These are phyloP conservation scores for Tamandua tetradactyla DNA, from an alignment of 2,797 vertebrate genomes.

Conservation along the genomic window DNA sequence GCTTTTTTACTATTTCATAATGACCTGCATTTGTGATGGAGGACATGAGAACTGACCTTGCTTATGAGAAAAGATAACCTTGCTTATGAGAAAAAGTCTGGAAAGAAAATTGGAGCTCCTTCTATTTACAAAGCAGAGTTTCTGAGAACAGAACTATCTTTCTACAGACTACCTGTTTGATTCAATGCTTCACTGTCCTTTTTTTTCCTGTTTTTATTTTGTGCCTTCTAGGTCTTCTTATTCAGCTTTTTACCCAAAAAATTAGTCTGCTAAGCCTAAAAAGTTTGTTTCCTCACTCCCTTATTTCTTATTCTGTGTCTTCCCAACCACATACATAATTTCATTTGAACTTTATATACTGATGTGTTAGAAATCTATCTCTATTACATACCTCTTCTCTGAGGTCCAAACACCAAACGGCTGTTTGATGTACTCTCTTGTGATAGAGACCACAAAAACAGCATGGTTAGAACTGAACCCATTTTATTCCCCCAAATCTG, in stretches of 20 bases:
- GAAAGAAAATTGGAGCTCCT: neutral
- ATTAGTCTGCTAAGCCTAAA: neutral
- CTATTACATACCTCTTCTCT: neutral
- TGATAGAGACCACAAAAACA: neutral
- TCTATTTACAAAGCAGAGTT: neutral
- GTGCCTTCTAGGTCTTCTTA: neutral
- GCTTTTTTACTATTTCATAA: neutral
- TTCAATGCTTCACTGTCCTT: neutral
- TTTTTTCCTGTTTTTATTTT: neutral
- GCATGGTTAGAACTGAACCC: neutral
- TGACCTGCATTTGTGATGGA: neutral
- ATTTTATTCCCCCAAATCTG: neutral
- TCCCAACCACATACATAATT: neutral
- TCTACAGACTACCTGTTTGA: neutral
- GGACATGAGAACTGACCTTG: no score
- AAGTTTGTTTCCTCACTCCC: no score
- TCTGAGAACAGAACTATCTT: neutral
- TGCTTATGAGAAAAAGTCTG: no score
- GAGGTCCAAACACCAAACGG: neutral
- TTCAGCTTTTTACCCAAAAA: neutral
- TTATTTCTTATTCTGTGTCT: no score
- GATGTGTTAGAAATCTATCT: neutral
- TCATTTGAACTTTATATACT: neutral
- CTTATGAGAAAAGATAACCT: neutral
- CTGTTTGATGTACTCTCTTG: neutral